Base-by-base conservation (phyloP, 2,888 invertebrate species). In the Serrognathus titanus region DNA sequence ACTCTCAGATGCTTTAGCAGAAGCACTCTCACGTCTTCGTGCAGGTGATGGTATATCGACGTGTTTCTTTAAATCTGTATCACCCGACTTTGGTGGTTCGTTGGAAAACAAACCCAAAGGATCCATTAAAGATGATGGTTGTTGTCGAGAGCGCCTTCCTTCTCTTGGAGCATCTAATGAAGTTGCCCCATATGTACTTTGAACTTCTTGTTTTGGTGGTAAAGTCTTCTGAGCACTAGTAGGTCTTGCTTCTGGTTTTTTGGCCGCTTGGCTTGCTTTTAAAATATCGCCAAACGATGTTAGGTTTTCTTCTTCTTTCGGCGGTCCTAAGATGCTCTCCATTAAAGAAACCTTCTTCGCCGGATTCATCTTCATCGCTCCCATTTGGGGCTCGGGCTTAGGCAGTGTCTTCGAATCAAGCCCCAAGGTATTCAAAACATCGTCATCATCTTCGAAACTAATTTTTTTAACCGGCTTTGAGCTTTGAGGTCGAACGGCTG, bases 31-130 rank as follows among this genome's bases (percentile, higher is more conserved):
- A n/a, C 46, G 13, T 48, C 48, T 20, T 16, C 11, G 40, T 9
- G 55, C 54, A 12, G 58, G 55, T 13, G 57, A 43, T 13, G 46
- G 12, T 35, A 45, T 11, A 2, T 38, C 38, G 10, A 12, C 13
- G 6, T 35, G 31, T 38, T 38, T 49, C 20, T 20, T 41, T 13
- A 38, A 6, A 46, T 64, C 57, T 5, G 43, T 60, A 12, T 57
- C 12, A 24, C 48, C 37, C 7, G 38, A 48, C 8, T 54, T 49
- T 11, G 47, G 53, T 35, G 60, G 13, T 71, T 79, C 79, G 43
- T 67, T 68, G 3, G 78, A 71, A 37, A 81, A 71, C 6, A 79
- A 76, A 16, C 84, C 84, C 55, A 85, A 73, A 60, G 83, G 82
- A 70, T 84, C 84, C 50, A 82, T 79, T 47, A 83, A 68, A 59